Evolutionary conservation across 1,140 invertebrate genomes (phyloP), one percentile per base, ranked within the genome.

Genomic region (Uloborus diversus): DNA sequence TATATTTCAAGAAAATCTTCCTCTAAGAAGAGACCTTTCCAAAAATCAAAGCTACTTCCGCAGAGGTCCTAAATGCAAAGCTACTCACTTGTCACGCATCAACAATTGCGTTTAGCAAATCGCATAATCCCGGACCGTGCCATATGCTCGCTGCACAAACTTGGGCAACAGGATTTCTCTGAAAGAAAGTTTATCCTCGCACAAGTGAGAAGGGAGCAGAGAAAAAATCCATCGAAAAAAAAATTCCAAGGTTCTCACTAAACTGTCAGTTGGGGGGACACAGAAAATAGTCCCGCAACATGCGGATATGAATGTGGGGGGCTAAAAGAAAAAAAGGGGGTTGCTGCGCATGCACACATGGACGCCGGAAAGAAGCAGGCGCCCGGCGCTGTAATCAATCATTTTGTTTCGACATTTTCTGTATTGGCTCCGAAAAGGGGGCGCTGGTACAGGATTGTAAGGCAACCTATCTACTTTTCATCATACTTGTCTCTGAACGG

Each of bases 331-430:
- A 78, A 78, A 78, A 78, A 53, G 28, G 28, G 37, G 37, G 53
- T 64, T 17, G n/a, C 33, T 35, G 47, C 20, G 47, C 47, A 28
- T 47, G 28, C 61, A 53, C 56, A 32, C 51, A 79, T 66, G 47
- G 47, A 42, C 47, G 64, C 65, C 64, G 76, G 76, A 79, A 68
- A 69, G 76, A 66, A 30, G 33, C 61, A 66, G 73, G 76, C 76
- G 76, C 76, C 76, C 76, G 65, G 30, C 64, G 53, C 28, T 32
- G 76, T 69, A 68, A 79, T 79, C 76, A 68, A 79, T 79, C 76
- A 79, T 79, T 79, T 79, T 79, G 76, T 79, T 79, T 79, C 76
- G 76, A 79, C 76, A 62, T 79, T 59, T 79, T 79, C 76, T 79
- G 76, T 69, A 79, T 79, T 79, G 76, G 76, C 51, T 69, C 47